Evolutionary conservation across 1,140 invertebrate genomes (phyloP).

Genomic region (Branchinecta lindahli): DNA sequence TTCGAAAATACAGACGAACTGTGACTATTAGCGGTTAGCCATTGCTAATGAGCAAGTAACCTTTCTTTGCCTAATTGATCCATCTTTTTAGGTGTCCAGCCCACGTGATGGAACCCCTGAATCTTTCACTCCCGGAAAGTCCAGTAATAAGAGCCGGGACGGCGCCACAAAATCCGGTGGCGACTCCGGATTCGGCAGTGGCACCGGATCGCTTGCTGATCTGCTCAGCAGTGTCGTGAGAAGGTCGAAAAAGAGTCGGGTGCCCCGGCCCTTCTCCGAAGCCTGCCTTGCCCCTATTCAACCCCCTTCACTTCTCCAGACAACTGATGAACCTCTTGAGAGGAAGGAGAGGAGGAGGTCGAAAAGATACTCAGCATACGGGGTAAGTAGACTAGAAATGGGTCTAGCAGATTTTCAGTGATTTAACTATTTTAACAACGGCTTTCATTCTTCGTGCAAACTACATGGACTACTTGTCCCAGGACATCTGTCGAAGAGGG

Average conservation of each 20-base stretch:
- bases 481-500: too few relatives aligned
- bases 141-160: slow-evolving; percentile 5
- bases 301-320: not conserved
- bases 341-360: slow-evolving; percentile 16
- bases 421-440: not conserved
- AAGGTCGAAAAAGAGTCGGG: slow-evolving; percentile 1
- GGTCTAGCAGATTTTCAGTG: not conserved
- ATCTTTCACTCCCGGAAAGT: not conserved
- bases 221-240: slow-evolving; percentile 10
- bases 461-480: too few relatives aligned
- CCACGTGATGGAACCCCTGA: not conserved
- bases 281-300: slow-evolving; percentile 10
- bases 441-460: too few relatives aligned
- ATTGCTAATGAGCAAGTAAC: too few relatives aligned
- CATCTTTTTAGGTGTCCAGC: not conserved
- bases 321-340: not conserved
- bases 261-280: slow-evolving; percentile 18
- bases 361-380: slow-evolving; percentile 20
- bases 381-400: slow-evolving; percentile 11
- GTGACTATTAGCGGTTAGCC: too few relatives aligned
- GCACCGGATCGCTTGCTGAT: slow-evolving; percentile 12
- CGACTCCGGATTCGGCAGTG: slow-evolving; percentile 18
- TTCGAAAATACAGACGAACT: too few relatives aligned
- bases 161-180: slow-evolving; percentile 12
- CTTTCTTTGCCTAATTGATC: too few relatives aligned